Conservation (phyloP, 2,797 vertebrate species). For the Thunnus albacares region DNA sequence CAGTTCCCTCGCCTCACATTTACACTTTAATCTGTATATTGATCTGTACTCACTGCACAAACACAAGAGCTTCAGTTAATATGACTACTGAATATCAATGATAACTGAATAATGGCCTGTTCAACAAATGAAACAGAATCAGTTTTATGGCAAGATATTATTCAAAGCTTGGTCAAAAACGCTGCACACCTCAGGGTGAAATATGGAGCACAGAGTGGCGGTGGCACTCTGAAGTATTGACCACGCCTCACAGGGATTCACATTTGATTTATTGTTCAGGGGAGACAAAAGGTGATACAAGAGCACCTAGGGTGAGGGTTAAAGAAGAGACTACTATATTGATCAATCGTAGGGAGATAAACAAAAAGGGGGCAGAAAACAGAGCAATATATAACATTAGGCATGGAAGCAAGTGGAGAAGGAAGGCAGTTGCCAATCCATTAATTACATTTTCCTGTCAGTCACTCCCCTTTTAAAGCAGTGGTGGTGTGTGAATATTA, state of each 20-base stretch:
- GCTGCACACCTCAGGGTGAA: conserved; percentile 32
- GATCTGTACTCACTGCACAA: neutral
- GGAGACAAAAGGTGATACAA: conserved; percentile 11
- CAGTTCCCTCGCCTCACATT: neutral
- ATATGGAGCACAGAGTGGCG: conserved; percentile 38
- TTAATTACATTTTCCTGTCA: conserved; percentile 17
- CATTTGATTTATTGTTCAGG: conserved; percentile 41
- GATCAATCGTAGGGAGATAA: conserved; percentile 36
- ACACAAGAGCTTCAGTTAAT: neutral
- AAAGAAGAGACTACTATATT: conserved; percentile 32
- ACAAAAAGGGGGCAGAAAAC: conserved; percentile 31
- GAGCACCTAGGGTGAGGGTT: conserved; percentile 22
- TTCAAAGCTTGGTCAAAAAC: conserved; percentile 7
- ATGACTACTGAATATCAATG: neutral
- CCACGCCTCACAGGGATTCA: conserved; percentile 12
- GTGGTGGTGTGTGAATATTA: neutral
- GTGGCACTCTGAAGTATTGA: conserved; percentile 56
- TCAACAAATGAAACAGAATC: conserved; percentile 2
- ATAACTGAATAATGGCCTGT: neutral
- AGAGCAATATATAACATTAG: conserved; percentile 7
- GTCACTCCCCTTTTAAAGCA: neutral
- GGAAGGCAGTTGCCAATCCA: neutral
- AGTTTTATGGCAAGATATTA: conserved; percentile 7
- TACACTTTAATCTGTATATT: neutral
- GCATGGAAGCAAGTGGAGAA: neutral